Percentiles rank a stretch among this genome's conserved stretches.
Evolutionary conservation across 1,140 invertebrate genomes (phyloP).

Genomic region (Calliopsis andreniformis): DNA sequence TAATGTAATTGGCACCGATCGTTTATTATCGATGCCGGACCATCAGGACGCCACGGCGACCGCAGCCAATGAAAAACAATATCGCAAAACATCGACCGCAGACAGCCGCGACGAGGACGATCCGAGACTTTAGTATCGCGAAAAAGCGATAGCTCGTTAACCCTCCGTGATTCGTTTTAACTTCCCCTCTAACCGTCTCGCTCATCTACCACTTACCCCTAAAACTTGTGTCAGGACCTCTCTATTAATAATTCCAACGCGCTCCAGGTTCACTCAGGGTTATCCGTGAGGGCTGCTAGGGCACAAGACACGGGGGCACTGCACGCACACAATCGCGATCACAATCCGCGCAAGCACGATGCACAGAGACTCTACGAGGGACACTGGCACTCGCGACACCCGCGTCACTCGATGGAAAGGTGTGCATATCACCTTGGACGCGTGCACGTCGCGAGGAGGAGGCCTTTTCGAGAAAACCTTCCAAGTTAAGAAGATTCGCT

Average conservation of each 20-base stretch:
- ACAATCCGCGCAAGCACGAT: constrained; percentile 3
- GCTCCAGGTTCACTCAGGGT: constrained; percentile 7
- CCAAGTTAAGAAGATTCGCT: not conserved
- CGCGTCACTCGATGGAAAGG: constrained; percentile 9
- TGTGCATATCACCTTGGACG: not conserved
- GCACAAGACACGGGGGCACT: constrained; percentile 13
- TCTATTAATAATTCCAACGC: not conserved
- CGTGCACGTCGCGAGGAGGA: not conserved
- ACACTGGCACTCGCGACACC: constrained; percentile 33
- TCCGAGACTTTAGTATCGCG: not conserved
- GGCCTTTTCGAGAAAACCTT: too few species aligned
- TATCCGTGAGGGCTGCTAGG: not conserved
- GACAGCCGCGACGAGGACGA: not conserved
- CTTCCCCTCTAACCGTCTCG: too few species aligned
- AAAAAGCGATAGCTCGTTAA: not conserved
- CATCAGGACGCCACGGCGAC: not conserved
- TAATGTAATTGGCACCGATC: constrained; percentile 39
- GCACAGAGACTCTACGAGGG: not conserved
- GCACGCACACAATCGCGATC: constrained; percentile 31
- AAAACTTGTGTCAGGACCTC: not conserved
- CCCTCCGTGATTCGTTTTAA: not conserved
- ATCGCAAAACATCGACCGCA: constrained; percentile 12
- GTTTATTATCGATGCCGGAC: not conserved
- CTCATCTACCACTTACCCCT: not conserved
- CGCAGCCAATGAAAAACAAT: not conserved